Evolutionary conservation across 2,113 vertebrate species (phyloP), one percentile per base, ranked within the genome.

Genomic region (Ophthalmolycus amberensis): DNA sequence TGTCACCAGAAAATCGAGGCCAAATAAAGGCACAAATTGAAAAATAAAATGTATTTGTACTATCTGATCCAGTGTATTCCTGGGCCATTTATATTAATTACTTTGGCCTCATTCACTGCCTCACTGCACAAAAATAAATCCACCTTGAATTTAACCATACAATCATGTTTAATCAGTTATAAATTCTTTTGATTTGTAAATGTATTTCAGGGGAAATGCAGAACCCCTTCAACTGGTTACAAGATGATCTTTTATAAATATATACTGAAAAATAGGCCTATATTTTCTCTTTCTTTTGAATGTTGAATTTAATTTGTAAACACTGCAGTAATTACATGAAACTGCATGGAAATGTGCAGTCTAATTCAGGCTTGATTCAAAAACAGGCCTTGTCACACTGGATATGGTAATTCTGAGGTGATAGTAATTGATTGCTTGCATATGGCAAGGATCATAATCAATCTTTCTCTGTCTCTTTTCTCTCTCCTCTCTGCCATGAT

Each of bases 391-490:
- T 82, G 84, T 89, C 89, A 87, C 85, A 77, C 73, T 90, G 85
- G 80, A 85, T 88, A 88, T 90, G 87, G 56, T 86, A 84, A 86
- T 83, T 83, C 71, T 90, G 80, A 86, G 80, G 85, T 84, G 80
- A 90, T 88, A 80, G 71, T 85, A 89, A 91, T 85, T 91, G 81
- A 88, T 91, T 84, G 81, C 89, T 89, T 92, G 85, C 85, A 89
- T 78, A 85, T 63, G 83, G 88, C 91, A 93, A 84, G 85, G 83
- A 86, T 93, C 89, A 70, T 92, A 88, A 91, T 91, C 91, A 92
- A 86, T 93, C 89, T 91, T 85, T 90, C 82, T 92, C 85, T 86
- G 65, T 91, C 79, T 89, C 34, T 83, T 84, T 63, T 77, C 68
- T 77, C 65, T 88, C 71, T 90, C 69, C 80, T 88, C 90, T 90